Percentiles rank a stretch among this genome's conserved stretches.
Evolutionary conservation across 2,888 invertebrate genomes (phyloP).

Genomic region (Drosophila quinaria): DNA sequence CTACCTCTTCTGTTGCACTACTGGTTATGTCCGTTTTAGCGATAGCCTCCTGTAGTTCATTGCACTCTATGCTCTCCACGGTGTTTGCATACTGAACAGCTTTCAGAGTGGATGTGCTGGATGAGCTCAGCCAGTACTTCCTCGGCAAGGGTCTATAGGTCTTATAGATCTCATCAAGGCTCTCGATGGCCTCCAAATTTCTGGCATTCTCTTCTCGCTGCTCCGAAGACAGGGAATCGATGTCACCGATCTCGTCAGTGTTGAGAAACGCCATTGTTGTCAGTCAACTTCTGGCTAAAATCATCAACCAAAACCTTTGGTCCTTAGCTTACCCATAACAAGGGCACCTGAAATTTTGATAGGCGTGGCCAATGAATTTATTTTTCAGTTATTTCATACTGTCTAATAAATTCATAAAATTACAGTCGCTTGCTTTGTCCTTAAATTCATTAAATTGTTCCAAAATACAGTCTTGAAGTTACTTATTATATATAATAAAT

Average conservation of each 20-base stretch:
- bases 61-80: neutral
- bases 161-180: constrained; percentile 29
- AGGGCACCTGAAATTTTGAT: constrained; percentile 37
- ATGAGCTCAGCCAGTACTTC: neutral
- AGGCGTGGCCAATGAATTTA: constrained; percentile 4
- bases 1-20: neutral
- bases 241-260: constrained; percentile 1
- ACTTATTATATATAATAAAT: too few species aligned
- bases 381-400: constrained; percentile 2
- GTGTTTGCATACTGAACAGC: neutral
- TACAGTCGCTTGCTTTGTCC: constrained; percentile 27
- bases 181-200: constrained; percentile 20
- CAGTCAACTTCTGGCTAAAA: neutral
- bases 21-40: neutral
- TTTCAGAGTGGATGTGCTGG: constrained; percentile 32
- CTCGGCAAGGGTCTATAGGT: constrained; percentile 4
- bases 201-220: constrained; percentile 3
- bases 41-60: neutral
- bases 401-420: neutral
- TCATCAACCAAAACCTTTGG: constrained; percentile 19
- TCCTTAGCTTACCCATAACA: constrained; percentile 44
- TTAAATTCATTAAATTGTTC: neutral
- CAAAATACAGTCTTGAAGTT: too few species aligned
- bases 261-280: constrained; percentile 18
- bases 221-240: constrained; percentile 19